Base-by-base conservation (phyloP, 1,140 invertebrate genomes). In the Antheraea mylitta region DNA sequence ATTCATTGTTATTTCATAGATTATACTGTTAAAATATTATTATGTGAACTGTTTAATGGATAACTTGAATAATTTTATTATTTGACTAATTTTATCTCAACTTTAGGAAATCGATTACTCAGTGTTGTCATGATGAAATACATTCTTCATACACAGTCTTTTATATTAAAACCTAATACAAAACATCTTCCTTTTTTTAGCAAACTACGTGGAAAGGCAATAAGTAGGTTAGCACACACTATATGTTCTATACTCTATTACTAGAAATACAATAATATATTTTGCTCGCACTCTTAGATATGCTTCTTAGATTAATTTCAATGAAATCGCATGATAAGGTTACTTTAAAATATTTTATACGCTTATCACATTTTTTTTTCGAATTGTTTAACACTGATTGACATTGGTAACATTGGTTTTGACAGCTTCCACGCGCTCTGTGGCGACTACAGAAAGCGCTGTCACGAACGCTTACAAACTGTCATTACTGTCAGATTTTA, bases 121-220 rank as follows among this genome's bases (percentile, higher is more conserved):
- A 16, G 5, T 53, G 11, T 53, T 16, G 16, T 1, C 5, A n/a
- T 53, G 16, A 53, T 53, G 16, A 53, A 42, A 42, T 42, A 42
- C 9, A 38, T 38, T 13, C 13, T 48, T n/a, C n/a, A n/a, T n/a
- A n/a, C n/a, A n/a, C 38, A 42, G 7, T 42, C 7, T 53, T 53
- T 53, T 38, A 65, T 38, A 65, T 18, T 69, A 13, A 73, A 69
- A 78, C 79, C 90, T 92, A 93, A 85, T 78, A 66, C 60, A 77
- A n/a, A 30, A 61, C 18, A 61, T 36, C 60, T 36, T 61, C 60
- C 19, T 94, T 94, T 94, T n/a, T 91, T 81, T 95, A 96, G 96
- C 94, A 96, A 96, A 94, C 95, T 96, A 86, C 95, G 95, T 92
- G 96, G 96, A 93, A 95, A 95, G 93, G 94, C 93, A 93, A 92